These are phyloP conservation scores for Ceratosolen solmsi DNA, from an alignment of 1,140 invertebrate genomes.

Conservation along the genomic window DNA sequence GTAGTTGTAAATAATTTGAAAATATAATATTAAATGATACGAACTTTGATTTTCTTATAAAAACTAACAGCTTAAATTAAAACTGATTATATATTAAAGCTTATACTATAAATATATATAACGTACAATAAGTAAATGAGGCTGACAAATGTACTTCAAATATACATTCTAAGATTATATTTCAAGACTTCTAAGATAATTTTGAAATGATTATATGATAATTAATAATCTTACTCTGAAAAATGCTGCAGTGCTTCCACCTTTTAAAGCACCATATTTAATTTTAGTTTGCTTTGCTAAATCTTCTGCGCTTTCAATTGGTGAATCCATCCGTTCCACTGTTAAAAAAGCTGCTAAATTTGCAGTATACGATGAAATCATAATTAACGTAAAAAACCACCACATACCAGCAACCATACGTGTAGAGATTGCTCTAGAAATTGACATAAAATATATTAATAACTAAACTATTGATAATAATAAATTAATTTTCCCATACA, in stretches of 20 bases:
- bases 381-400: slow-evolving; percentile 99
- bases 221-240: slow-evolving; percentile 85
- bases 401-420: slow-evolving; percentile 94
- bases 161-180: no score
- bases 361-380: slow-evolving; percentile 98
- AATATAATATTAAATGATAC: no score
- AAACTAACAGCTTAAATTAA: no score
- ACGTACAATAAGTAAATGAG: no score
- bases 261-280: slow-evolving; percentile 94
- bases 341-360: slow-evolving; percentile 98
- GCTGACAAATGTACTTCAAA: no score
- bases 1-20: neutral
- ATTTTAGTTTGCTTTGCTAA: slow-evolving; percentile 97
- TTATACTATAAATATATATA: no score
- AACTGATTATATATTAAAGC: no score
- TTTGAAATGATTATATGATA: no score
- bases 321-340: slow-evolving; percentile 95
- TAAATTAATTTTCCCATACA: neutral
- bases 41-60: no score
- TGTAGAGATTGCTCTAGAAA: slow-evolving; percentile 85
- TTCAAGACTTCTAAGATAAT: no score
- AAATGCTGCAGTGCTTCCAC: slow-evolving; percentile 93
- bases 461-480: neutral
- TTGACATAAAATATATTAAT: neutral
- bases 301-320: slow-evolving; percentile 96